Conservation (phyloP, 2,113 vertebrate species). For the Pavo muticus region DNA sequence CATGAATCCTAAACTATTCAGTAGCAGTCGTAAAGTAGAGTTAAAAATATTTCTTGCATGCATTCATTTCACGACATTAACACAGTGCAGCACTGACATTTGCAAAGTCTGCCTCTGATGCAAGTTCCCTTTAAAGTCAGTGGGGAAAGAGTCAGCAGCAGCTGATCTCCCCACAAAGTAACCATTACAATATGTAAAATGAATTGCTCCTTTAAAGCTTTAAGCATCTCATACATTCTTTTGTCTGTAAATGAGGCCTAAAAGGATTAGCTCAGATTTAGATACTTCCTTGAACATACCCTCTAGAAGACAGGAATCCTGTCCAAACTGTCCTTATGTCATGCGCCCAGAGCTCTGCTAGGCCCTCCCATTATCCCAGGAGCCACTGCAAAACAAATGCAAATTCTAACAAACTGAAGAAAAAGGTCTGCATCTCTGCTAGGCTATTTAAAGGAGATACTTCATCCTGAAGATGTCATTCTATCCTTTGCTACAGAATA, state of each 20-base stretch:
- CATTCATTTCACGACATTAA: not conserved
- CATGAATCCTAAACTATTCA: not conserved
- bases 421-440: not conserved
- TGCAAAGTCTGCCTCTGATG: too few species aligned
- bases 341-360: not conserved
- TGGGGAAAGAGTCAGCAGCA: not conserved
- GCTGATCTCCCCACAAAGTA: not conserved
- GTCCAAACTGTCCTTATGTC: not conserved
- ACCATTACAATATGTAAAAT: not conserved
- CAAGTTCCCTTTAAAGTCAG: not conserved
- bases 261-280: slow-evolving; percentile 40
- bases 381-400: not conserved
- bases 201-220: not conserved
- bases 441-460: not conserved
- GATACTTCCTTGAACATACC: not conserved
- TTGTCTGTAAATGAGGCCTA: not conserved
- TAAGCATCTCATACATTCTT: not conserved
- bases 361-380: not conserved
- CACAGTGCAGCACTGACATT: not conserved
- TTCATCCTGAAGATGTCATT: not conserved
- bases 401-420: slow-evolving; percentile 4
- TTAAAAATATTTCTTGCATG: not conserved
- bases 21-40: not conserved
- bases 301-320: not conserved
- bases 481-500: not conserved